Conservation (phyloP, 2,113 vertebrate genomes). For the Paradisaea rubra region DNA sequence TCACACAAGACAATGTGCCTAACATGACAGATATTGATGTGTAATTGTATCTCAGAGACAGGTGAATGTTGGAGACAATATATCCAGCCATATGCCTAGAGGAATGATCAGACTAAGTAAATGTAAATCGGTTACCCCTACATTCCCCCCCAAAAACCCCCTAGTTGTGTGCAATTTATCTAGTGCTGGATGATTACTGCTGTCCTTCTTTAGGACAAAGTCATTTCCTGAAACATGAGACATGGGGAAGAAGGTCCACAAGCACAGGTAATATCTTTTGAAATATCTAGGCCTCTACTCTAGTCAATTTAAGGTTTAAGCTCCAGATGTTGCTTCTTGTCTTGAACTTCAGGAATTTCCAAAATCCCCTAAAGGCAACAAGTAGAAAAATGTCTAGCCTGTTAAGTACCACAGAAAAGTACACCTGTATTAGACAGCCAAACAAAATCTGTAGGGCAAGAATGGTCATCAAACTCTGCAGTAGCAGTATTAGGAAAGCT, state of each 20-base stretch:
- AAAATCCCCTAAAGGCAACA: not conserved
- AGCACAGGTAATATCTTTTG: not conserved
- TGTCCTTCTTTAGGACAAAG: not conserved
- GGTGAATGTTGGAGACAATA: not conserved
- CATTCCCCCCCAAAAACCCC: accelerated
- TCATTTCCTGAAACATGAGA: not conserved
- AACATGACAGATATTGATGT: not conserved
- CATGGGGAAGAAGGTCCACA: not conserved
- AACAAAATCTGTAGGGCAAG: not conserved
- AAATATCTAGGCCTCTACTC: not conserved
- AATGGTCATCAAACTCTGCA: not conserved
- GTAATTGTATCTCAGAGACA: not conserved
- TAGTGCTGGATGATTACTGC: not conserved
- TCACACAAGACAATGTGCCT: not conserved
- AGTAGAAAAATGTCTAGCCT: not conserved
- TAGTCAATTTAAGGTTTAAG: not conserved
- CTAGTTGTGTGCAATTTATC: not conserved
- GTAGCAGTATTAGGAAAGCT: not conserved
- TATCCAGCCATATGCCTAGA: not conserved
- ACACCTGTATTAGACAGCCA: not conserved
- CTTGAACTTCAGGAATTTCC: not conserved
- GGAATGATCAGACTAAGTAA: not conserved
- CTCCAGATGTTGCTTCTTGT: not conserved
- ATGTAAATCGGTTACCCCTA: not conserved
- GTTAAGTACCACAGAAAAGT: not conserved